These are phyloP conservation scores for Cephus pulcher DNA, from an alignment of 2,888 invertebrate species.

Conservation along the genomic window DNA sequence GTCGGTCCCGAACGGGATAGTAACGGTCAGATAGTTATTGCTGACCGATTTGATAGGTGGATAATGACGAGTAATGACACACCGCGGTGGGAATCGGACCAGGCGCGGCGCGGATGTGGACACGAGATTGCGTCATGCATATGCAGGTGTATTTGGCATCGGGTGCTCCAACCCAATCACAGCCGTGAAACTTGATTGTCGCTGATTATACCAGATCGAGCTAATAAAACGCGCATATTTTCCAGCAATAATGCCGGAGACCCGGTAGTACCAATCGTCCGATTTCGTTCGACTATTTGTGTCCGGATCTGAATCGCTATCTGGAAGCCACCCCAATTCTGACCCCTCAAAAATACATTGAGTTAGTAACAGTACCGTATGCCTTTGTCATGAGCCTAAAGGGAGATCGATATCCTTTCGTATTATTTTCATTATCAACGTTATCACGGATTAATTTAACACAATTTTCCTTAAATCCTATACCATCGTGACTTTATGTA, in stretches of 20 bases:
- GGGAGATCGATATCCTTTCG: no score
- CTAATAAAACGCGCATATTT: slow-evolving; percentile 56
- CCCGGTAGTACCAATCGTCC: slow-evolving; percentile 3
- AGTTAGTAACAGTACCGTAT: no score
- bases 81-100: slow-evolving; percentile 48
- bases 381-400: no score
- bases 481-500: no score
- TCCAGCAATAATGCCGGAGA: slow-evolving; percentile 25
- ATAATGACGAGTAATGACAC: slow-evolving; percentile 64
- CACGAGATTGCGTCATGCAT: slow-evolving; percentile 65
- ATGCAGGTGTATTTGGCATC: slow-evolving; percentile 63
- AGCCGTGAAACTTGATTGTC: slow-evolving; percentile 63
- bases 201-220: slow-evolving; percentile 57
- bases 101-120: slow-evolving; percentile 46
- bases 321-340: no score
- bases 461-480: no score
- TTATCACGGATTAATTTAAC: no score
- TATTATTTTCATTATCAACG: no score
- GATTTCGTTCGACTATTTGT: slow-evolving; percentile 12
- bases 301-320: no score
- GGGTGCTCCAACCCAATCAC: slow-evolving; percentile 54
- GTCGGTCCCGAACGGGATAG: slow-evolving; percentile 3
- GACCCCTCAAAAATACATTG: no score
- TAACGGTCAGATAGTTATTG: slow-evolving; percentile 56
- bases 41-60: slow-evolving; percentile 63